These are phyloP conservation scores for Petrocephalus sullivani DNA, from an alignment of 2,797 vertebrate species.

Conservation along the genomic window DNA sequence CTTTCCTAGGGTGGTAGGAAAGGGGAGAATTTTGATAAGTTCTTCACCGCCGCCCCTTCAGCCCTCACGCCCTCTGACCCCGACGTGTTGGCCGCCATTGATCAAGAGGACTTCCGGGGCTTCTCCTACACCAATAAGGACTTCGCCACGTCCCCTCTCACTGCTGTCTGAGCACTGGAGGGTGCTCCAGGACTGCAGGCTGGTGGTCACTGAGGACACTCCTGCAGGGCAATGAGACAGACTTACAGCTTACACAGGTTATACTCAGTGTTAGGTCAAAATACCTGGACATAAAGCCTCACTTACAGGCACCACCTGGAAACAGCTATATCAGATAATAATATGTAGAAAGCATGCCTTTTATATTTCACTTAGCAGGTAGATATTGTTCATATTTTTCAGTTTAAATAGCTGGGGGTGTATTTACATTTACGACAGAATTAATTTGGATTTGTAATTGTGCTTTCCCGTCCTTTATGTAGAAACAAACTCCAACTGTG, in stretches of 20 bases:
- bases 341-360: slow-evolving; percentile 5
- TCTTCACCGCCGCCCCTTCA: slow-evolving; percentile 78
- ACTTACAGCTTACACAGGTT: not conserved
- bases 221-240: not conserved
- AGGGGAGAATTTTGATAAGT: slow-evolving; percentile 87
- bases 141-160: slow-evolving; percentile 65
- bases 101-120: slow-evolving; percentile 80
- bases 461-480: not conserved
- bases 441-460: not conserved
- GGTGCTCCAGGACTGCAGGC: not conserved
- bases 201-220: not conserved
- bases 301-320: not conserved
- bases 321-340: not conserved
- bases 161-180: slow-evolving; percentile 55
- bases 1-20: slow-evolving; percentile 74
- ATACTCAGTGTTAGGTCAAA: not conserved
- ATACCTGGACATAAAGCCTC: not conserved
- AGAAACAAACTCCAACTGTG: not conserved
- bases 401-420: slow-evolving; percentile 11
- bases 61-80: slow-evolving; percentile 83
- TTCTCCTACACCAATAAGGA: slow-evolving; percentile 80
- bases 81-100: slow-evolving; percentile 75
- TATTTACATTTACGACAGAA: slow-evolving; percentile 4
- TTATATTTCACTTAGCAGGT: slow-evolving; percentile 12
- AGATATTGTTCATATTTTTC: slow-evolving; percentile 2